Evolutionary conservation across 2,113 vertebrate species (phyloP).

Genomic region (Syngnathoides biaculeatus): DNA sequence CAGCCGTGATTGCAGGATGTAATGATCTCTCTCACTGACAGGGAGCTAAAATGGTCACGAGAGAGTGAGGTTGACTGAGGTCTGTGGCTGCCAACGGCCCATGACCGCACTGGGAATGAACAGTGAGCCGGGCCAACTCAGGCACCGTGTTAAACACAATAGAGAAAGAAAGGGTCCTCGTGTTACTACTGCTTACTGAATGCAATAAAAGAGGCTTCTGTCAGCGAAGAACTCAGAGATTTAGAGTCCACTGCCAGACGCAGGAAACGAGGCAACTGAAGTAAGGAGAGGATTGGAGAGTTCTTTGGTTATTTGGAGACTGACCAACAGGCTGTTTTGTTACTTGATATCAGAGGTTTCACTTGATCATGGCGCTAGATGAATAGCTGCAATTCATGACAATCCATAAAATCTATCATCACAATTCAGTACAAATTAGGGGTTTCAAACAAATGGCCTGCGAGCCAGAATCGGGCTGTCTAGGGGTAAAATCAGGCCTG

Average conservation of each 20-base stretch:
- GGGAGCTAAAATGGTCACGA: slow-evolving; percentile 47
- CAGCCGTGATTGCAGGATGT: slow-evolving; percentile 16
- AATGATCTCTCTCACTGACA: slow-evolving; percentile 46
- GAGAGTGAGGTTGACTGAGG: slow-evolving; percentile 57
- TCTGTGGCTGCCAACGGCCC: slow-evolving; percentile 57
- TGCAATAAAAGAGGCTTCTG: slow-evolving; percentile 66
- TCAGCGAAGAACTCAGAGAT: slow-evolving; percentile 32
- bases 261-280: slow-evolving; percentile 17
- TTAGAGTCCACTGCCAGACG: slow-evolving; percentile 16
- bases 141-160: slow-evolving; percentile 47
- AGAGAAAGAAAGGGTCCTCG: slow-evolving; percentile 60
- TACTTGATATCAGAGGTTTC: not conserved
- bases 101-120: slow-evolving; percentile 57
- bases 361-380: not conserved
- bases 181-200: slow-evolving; percentile 52
- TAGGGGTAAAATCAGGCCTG: too few relatives aligned
- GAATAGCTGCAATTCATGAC: not conserved
- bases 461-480: too few relatives aligned
- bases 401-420: not conserved
- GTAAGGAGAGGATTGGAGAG: not conserved
- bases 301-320: not conserved
- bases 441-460: too few relatives aligned
- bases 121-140: slow-evolving; percentile 47
- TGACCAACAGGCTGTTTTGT: not conserved
- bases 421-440: too few relatives aligned